phyloP scores from a whole-genome alignment of 2,113 vertebrate species.

The Clarias magur region DNA sequence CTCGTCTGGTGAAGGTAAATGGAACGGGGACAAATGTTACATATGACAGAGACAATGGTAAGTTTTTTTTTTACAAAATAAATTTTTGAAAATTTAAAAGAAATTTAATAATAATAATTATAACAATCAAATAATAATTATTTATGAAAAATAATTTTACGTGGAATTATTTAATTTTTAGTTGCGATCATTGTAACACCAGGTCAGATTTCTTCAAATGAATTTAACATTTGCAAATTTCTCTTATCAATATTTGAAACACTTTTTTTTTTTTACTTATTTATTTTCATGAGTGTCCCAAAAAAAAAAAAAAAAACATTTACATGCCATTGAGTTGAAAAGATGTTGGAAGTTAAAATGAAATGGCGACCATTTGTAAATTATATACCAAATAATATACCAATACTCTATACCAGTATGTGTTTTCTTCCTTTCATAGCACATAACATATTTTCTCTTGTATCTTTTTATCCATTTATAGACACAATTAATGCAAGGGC shows the following conservation, averaged over 20 bases:
- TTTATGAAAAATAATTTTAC: not conserved
- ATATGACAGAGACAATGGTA: not conserved
- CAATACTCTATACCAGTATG: not conserved
- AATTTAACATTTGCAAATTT: not conserved
- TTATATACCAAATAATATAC: no score
- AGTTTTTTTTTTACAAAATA: not conserved
- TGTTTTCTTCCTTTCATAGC: not conserved
- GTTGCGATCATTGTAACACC: not conserved
- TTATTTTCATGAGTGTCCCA: not conserved
- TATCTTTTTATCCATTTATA: not conserved
- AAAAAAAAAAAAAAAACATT: no score
- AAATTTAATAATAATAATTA: not conserved
- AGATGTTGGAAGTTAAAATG: no score
- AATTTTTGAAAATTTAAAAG: not conserved
- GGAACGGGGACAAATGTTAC: not conserved
- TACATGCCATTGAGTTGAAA: no score
- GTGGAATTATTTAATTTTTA: not conserved
- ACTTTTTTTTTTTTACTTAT: not conserved
- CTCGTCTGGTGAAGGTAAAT: accelerated
- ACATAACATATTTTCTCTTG: not conserved
- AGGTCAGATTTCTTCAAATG: not conserved
- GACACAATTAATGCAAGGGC: not conserved
- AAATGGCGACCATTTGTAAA: no score
- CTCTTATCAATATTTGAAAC: not conserved
- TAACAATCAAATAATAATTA: not conserved